Base-by-base conservation (phyloP, 2,797 vertebrate species). In the Sciurus carolinensis region DNA sequence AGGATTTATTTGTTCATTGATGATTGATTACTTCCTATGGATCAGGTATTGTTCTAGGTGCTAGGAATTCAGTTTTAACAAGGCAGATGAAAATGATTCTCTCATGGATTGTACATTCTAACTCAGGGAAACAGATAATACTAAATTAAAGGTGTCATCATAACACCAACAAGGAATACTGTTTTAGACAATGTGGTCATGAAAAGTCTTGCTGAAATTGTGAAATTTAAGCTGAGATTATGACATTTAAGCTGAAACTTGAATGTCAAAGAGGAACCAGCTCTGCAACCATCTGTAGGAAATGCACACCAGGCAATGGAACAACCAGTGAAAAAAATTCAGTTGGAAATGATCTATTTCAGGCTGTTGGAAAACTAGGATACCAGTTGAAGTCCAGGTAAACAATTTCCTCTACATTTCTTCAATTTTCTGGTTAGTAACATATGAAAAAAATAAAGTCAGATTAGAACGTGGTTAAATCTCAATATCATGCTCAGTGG, bases 221-320 rank as follows among this genome's bases (percentile, higher is more conserved):
- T 95, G 81, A 97, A 90, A 97, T 62, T 90, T 69, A 93, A 97
- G 4, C 81, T 66, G 84, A 92, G 30, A 91, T 82, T 59, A 69
- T 71, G 84, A 96, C 26, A 96, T 77, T 77, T 69, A 96, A 95
- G n/a, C 82, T 77, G 77, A 59, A 57, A 18, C 57, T 83, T 73
- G 64, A 88, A 94, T 71, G 39, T 79, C 88, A 57, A 44, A 76
- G 18, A 90, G 88, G 59, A 77, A 7, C 44, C 75, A 76, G 69
- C 39, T 17, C 9, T 77, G 54, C 33, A 22, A 13, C 13, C n/a
- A 71, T 92, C 30, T 62, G 18, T 2, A 89, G 36, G 54, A 95
- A 95, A 39, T 47, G 66, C 24, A 80, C 10, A 47, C 4, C 1
- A 22, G n/a, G 39, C 67, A 52, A 22, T 28, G 33, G 73, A 50